These are phyloP conservation scores for Pangasius djambal DNA, from an alignment of 2,797 vertebrate species.

Conservation along the genomic window DNA sequence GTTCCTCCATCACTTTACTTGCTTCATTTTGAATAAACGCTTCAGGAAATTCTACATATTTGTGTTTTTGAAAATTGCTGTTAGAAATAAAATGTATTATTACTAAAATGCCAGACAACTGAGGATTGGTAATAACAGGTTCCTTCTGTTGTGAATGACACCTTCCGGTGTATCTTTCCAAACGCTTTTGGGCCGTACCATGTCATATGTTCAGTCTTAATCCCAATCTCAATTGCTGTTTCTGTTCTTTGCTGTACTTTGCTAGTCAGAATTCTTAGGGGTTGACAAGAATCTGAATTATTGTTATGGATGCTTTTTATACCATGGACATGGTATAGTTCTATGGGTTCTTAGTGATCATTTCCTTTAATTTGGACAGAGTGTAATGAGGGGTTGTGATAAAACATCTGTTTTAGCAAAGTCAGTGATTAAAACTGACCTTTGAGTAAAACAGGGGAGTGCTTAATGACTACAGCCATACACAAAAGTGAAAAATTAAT, in stretches of 20 bases:
- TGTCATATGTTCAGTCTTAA: constrained; percentile 27
- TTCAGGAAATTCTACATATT: neutral
- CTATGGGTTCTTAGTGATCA: constrained; percentile 53
- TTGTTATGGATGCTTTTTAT: constrained; percentile 37
- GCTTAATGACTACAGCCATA: constrained; percentile 60
- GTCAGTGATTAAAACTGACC: constrained; percentile 73
- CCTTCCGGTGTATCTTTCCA: neutral
- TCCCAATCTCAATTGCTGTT: neutral
- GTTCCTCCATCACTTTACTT: neutral
- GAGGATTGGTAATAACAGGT: neutral
- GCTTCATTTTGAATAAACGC: neutral
- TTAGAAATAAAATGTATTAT: neutral
- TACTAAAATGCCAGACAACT: neutral
- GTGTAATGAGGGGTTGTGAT: constrained; percentile 66
- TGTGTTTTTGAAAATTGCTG: neutral
- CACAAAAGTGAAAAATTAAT: constrained; percentile 57
- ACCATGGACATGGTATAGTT: constrained; percentile 45
- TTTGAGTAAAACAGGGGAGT: constrained; percentile 65
- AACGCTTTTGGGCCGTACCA: neutral
- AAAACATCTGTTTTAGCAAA: constrained; percentile 70
- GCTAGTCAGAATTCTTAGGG: neutral
- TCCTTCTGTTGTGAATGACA: neutral
- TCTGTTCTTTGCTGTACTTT: neutral
- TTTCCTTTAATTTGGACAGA: constrained; percentile 67
- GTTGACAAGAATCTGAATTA: constrained; percentile 39